Percentiles rank a stretch among this genome's conserved stretches.
Evolutionary conservation across 2,888 invertebrate genomes (phyloP).

Genomic region (Clunio marinus): DNA sequence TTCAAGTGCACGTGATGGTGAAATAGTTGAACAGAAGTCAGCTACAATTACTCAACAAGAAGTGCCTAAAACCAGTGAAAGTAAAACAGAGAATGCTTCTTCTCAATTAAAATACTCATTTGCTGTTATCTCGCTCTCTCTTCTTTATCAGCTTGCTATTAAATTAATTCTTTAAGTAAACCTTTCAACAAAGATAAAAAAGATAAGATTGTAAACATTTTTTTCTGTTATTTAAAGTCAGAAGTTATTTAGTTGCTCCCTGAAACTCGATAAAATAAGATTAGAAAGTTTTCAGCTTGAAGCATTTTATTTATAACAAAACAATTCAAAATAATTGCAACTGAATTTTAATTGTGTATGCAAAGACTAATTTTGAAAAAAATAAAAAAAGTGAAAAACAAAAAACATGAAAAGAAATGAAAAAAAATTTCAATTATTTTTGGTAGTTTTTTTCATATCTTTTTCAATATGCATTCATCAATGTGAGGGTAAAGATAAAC

Average conservation of each 20-base stretch:
- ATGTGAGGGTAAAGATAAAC: background rate
- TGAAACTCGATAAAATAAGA: background rate
- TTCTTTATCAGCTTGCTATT: conserved; percentile 2
- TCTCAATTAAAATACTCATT: background rate
- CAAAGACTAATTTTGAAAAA: too few species aligned
- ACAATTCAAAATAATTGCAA: background rate
- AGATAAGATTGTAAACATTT: background rate
- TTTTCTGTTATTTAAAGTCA: background rate
- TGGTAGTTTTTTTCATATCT: background rate
- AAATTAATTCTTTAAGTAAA: background rate
- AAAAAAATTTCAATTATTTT: background rate
- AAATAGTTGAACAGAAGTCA: conserved; percentile 7
- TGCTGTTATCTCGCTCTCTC: background rate
- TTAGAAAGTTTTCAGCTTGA: too few species aligned
- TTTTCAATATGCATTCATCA: background rate
- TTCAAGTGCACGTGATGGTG: background rate
- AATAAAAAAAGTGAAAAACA: background rate
- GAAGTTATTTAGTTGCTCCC: conserved; percentile 9
- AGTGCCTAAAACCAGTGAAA: background rate
- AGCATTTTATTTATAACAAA: conserved; percentile 8
- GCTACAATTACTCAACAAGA: background rate
- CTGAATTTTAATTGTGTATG: background rate
- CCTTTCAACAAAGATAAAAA: background rate
- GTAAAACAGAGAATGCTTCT: background rate
- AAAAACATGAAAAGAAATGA: background rate